These are phyloP conservation scores for Knipowitschia caucasica DNA, from an alignment of 2,797 vertebrate genomes.

Conservation along the genomic window DNA sequence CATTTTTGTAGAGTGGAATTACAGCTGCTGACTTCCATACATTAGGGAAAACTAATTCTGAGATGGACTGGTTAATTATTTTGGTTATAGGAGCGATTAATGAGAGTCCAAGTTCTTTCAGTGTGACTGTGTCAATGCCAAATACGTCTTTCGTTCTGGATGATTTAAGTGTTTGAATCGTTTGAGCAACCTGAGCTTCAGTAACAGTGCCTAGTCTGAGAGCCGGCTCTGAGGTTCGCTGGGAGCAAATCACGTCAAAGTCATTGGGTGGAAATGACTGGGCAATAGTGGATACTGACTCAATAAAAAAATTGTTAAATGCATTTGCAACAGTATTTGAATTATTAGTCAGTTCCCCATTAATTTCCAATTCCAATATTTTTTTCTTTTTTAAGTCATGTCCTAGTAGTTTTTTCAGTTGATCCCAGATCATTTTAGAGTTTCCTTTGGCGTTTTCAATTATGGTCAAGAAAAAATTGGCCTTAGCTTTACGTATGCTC, in stretches of 20 bases:
- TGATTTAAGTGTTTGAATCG: neutral
- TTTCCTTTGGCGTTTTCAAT: slow-evolving; percentile 1
- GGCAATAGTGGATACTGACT: neutral
- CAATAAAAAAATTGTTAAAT: neutral
- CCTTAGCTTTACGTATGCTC: neutral
- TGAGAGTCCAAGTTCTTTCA: neutral
- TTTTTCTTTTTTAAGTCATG: neutral
- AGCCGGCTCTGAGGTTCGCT: neutral
- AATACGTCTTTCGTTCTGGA: neutral
- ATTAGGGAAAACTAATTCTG: neutral
- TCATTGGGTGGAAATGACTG: neutral
- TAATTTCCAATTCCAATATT: neutral
- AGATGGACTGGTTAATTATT: neutral
- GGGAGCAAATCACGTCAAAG: too few relatives aligned
- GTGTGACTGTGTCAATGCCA: neutral
- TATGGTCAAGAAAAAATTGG: neutral
- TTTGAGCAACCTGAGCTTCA: neutral
- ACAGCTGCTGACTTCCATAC: neutral
- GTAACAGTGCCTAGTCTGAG: neutral
- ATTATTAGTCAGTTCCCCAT: neutral
- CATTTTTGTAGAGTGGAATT: neutral
- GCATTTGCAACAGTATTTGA: neutral
- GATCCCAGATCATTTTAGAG: neutral
- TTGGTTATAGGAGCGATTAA: neutral
- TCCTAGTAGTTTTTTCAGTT: neutral